These are phyloP conservation scores for Didymodactylos carnosus DNA, from an alignment of 2,888 invertebrate genomes.

Conservation along the genomic window DNA sequence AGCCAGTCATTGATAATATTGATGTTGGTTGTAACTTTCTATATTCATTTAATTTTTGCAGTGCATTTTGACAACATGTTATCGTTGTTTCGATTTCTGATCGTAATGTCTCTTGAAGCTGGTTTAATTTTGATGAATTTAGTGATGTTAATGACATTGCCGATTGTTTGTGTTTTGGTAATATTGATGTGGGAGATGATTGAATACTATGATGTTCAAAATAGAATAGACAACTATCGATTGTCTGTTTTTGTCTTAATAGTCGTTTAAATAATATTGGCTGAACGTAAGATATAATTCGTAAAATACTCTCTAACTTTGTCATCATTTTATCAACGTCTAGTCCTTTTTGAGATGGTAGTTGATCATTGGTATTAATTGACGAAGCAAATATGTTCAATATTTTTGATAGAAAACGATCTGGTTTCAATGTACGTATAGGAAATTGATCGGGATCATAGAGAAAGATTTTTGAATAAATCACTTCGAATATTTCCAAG, in stretches of 20 bases:
- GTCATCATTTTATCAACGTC: constrained; percentile 7
- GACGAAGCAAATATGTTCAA: background rate
- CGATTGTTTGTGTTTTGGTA: background rate
- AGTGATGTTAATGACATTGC: background rate
- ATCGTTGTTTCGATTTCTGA: constrained; percentile 5
- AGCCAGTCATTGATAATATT: background rate
- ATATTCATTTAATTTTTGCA: constrained; percentile 1
- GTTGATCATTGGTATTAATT: too few species aligned
- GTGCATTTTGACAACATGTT: constrained; percentile 5
- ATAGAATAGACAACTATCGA: constrained; percentile 1
- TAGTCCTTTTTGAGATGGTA: too few species aligned
- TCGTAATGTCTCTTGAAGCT: background rate
- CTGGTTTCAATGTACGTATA: constrained; percentile 3
- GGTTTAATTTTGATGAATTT: too few species aligned
- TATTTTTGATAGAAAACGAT: constrained; percentile 10
- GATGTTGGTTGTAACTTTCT: background rate
- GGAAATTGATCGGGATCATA: constrained; percentile 12
- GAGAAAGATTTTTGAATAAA: constrained; percentile 12
- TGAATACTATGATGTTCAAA: background rate
- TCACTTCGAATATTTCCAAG: constrained; percentile 10
- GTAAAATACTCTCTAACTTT: constrained; percentile 2
- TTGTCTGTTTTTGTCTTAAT: constrained; percentile 2
- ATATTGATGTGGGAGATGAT: background rate
- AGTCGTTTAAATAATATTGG: constrained; percentile 6
- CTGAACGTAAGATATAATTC: constrained; percentile 11